Base-by-base conservation (phyloP, 2,797 vertebrate genomes). In the Enteromius argenteus region DNA sequence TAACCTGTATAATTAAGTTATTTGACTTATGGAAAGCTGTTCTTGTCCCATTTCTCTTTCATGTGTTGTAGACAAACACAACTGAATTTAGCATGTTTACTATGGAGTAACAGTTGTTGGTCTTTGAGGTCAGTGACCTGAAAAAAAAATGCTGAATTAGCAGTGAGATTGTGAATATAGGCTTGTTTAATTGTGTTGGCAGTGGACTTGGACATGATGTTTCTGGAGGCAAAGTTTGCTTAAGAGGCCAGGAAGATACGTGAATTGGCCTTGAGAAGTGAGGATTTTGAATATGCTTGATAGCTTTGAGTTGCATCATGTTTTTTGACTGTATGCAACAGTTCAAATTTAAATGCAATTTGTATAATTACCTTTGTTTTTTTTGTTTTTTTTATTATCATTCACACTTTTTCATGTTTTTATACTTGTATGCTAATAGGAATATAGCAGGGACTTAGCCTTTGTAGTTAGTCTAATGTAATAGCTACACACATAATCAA, bases 201-300 rank as follows among this genome's bases (percentile, higher is more conserved):
- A 62, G 8, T 81, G 53, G 56, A 37, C 21, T 37, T 83, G 15
- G 68, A 69, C 19, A n/a, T n/a, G 2, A 19, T 49, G 44, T 69
- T 69, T 69, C 64, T 62, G 64, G 69, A n/a, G 39, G 21, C 8
- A 49, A 74, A 4, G 21, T 74, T 82, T 64, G 73, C 69, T 64
- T 37, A 13, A 27, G 51, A 51, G 27, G 71, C 2, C 37, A 2
- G 15, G 14, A 10, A 46, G 2, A 17, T 21, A 51, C 7, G 8
- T 23, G 2, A 39, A 42, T 44, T 78, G 23, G 37, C 5, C 7
- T 77, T 1, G 2, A 53, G 21, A 30, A 53, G 3, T 2, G 3
- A 39, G 4, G 6, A 32, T 74, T 35, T 53, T 53, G 23, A 53
- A 51, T 46, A 46, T 3, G 21, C 1, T 23, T 56, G 10, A 37